A percentile compares a stretch with the other conserved stretches of the same genome.
Conservation (phyloP, 2,888 invertebrate species). For the Campoletis raptor region DNA sequence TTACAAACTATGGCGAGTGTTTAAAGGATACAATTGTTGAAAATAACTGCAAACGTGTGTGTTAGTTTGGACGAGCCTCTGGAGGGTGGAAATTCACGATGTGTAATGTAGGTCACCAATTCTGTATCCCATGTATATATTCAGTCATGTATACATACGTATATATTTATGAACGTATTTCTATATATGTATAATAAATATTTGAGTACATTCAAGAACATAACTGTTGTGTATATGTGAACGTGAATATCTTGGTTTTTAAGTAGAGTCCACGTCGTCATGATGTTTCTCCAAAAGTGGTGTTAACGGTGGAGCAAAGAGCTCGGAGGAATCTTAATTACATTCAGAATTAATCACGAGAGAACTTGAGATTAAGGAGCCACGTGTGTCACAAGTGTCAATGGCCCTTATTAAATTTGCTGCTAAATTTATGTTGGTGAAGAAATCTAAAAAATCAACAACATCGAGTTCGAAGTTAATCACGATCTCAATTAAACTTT, state of each 20-base stretch:
- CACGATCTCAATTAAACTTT: neutral
- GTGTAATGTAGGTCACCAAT: conserved; percentile 15
- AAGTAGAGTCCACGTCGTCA: conserved; percentile 28
- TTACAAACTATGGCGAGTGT: neutral
- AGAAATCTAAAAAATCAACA: neutral
- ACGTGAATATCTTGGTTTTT: neutral
- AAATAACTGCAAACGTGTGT: conserved; percentile 5
- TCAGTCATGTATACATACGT: neutral
- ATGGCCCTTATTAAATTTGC: neutral
- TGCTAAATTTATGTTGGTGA: neutral
- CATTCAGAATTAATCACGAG: conserved; percentile 58
- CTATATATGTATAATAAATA: conserved; percentile 14
- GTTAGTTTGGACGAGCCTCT: conserved; percentile 30
- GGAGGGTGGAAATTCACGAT: conserved; percentile 3
- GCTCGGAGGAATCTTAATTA: conserved; percentile 60
- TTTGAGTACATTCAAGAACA: neutral
- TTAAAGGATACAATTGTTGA: neutral
- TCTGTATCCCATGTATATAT: neutral
- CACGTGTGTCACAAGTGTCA: conserved; percentile 17
- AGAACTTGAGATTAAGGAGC: conserved; percentile 7
- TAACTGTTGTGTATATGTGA: neutral
- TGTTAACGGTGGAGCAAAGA: conserved; percentile 17
- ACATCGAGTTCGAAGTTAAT: neutral
- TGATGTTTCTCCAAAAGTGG: conserved; percentile 34
- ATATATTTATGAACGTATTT: conserved; percentile 2